Conservation (phyloP, 1,140 invertebrate species). For the Magallana angulata region DNA sequence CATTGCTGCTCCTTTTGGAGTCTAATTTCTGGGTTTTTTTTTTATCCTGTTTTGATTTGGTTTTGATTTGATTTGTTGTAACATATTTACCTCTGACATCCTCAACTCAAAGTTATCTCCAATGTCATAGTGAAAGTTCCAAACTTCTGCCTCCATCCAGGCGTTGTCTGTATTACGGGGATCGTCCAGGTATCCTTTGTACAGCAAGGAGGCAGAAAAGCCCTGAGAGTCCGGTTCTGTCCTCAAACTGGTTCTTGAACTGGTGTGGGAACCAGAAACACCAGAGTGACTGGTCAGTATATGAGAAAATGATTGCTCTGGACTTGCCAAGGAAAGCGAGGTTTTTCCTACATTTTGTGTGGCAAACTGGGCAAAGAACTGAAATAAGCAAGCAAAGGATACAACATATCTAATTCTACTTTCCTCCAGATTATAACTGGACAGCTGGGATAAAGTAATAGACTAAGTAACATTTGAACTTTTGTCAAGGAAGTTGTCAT, state of each 20-base stretch:
- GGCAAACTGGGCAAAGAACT: conserved; percentile 74
- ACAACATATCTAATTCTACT: background rate
- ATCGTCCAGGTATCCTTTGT: conserved; percentile 96
- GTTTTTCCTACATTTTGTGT: conserved; percentile 36
- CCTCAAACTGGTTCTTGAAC: conserved; percentile 55
- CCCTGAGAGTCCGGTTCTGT: conserved; percentile 63
- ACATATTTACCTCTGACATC: conserved; percentile 65
- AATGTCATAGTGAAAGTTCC: conserved; percentile 93
- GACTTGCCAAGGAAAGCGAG: conserved; percentile 29
- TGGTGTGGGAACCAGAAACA: background rate
- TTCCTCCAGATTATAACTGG: no score
- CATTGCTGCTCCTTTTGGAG: no score
- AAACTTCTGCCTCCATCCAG: conserved; percentile 97
- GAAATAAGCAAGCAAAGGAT: conserved; percentile 30
- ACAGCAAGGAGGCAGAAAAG: conserved; percentile 81
- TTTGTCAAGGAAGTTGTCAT: no score
- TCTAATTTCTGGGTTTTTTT: no score
- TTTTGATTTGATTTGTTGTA: background rate
- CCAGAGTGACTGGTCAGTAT: background rate
- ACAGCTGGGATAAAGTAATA: no score
- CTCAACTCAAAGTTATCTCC: conserved; percentile 79
- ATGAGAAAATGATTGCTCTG: background rate
- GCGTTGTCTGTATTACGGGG: conserved; percentile 95
- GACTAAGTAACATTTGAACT: no score
- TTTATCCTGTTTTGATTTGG: no score